phyloP scores from a whole-genome alignment of 1,140 invertebrate genomes.

The Drosophila ananassae region DNA sequence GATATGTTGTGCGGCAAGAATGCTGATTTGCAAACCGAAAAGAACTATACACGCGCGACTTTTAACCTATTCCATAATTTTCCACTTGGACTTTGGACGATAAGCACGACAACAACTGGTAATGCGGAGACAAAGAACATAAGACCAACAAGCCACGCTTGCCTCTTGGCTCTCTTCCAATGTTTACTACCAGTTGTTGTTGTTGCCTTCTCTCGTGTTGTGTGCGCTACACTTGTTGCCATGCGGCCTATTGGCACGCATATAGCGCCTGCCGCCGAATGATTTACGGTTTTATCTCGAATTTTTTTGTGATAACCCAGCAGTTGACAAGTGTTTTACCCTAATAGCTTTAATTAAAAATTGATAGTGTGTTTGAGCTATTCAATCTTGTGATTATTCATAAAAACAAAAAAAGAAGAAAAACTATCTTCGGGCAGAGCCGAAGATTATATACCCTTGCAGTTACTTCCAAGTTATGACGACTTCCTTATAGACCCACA shows the following conservation, averaged over 20 bases:
- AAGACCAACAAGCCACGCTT: slow-evolving; percentile 67
- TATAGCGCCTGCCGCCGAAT: slow-evolving; percentile 6
- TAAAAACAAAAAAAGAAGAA: not conserved
- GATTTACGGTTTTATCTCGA: slow-evolving; percentile 19
- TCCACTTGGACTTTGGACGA: slow-evolving; percentile 77
- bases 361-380: not conserved
- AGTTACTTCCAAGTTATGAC: too few relatives aligned
- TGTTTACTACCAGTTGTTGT: slow-evolving; percentile 31
- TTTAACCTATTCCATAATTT: slow-evolving; percentile 45
- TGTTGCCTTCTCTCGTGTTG: slow-evolving; percentile 26
- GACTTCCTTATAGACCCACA: too few relatives aligned
- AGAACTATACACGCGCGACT: slow-evolving; percentile 39
- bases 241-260: slow-evolving; percentile 56
- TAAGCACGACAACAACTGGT: slow-evolving; percentile 59
- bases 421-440: too few relatives aligned
- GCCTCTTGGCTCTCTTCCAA: slow-evolving; percentile 8
- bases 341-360: slow-evolving; percentile 19
- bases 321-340: slow-evolving; percentile 23
- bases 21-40: slow-evolving; percentile 16
- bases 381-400: slow-evolving; percentile 12
- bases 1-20: slow-evolving; percentile 20
- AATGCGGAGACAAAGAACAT: slow-evolving; percentile 68
- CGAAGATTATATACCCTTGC: too few relatives aligned
- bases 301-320: not conserved
- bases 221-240: slow-evolving; percentile 69